Conservation (phyloP, 1,140 invertebrate genomes). For the Hyles vespertilio region DNA sequence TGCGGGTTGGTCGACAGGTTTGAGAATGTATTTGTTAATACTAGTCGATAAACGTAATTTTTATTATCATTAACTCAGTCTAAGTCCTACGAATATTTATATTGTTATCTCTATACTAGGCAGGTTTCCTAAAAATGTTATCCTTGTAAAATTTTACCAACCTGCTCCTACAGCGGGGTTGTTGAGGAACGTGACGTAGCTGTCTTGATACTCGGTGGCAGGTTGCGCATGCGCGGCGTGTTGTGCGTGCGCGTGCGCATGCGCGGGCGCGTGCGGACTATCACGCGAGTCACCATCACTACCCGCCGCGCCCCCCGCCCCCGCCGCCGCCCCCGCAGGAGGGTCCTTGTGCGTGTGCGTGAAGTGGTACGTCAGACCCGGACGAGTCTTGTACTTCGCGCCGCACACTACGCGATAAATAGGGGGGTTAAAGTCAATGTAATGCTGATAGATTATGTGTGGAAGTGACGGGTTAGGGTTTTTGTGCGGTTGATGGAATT, state of each 20-base stretch:
- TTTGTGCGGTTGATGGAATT: no score
- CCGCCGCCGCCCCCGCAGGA: slow-evolving; percentile 57
- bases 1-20: no score
- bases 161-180: slow-evolving; percentile 74
- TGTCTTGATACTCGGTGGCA: slow-evolving; percentile 79
- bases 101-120: no score
- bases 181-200: slow-evolving; percentile 82
- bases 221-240: slow-evolving; percentile 32
- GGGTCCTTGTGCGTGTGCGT: slow-evolving; percentile 94
- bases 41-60: no score
- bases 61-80: no score
- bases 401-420: slow-evolving; percentile 87
- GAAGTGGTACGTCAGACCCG: slow-evolving; percentile 97
- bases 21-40: no score
- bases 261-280: slow-evolving; percentile 33
- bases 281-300: slow-evolving; percentile 52
- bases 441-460: not conserved
- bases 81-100: no score
- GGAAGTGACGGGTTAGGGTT: no score
- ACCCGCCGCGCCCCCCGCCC: slow-evolving; percentile 44
- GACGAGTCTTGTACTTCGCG: slow-evolving; percentile 97
- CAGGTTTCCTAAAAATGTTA: no score
- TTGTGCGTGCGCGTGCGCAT: slow-evolving; percentile 24
- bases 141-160: slow-evolving; percentile 15
- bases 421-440: not conserved